These are phyloP conservation scores for Pheosia gnoma DNA, from an alignment of 2,888 invertebrate genomes.

Conservation along the genomic window DNA sequence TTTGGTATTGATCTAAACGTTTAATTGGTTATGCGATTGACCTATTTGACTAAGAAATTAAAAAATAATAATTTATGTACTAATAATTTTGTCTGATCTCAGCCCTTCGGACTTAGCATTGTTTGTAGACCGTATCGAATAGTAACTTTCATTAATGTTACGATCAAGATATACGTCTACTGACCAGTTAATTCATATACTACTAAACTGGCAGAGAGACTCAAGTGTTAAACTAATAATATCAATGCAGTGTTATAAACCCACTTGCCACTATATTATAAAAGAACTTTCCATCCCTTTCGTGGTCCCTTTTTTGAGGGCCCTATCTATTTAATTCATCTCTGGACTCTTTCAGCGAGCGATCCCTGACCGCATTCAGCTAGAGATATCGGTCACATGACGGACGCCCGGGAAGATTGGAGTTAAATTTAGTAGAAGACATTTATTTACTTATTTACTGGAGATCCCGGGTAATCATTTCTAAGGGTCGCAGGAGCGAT, in stretches of 20 bases:
- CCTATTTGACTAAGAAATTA: background rate
- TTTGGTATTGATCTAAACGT: background rate
- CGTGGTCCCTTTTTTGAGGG: conserved; percentile 68
- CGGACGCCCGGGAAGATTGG: conserved; percentile 71
- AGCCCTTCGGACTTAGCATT: too few species aligned
- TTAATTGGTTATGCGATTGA: background rate
- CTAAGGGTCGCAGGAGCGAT: conserved; percentile 62
- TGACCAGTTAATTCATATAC: too few species aligned
- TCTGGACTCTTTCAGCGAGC: conserved; percentile 75
- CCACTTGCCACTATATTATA: conserved; percentile 30
- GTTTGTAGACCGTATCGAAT: too few species aligned
- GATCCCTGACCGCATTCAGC: conserved; percentile 76
- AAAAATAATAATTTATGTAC: background rate
- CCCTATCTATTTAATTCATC: conserved; percentile 82
- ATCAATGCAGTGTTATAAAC: conserved; percentile 8
- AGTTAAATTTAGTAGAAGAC: conserved; percentile 83
- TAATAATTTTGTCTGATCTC: too few species aligned
- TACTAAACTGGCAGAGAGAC: too few species aligned
- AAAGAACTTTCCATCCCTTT: conserved; percentile 59
- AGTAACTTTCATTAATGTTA: too few species aligned
- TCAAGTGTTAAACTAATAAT: too few species aligned
- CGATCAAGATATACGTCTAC: too few species aligned
- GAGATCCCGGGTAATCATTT: conserved; percentile 68
- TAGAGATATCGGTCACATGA: conserved; percentile 79
- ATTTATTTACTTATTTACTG: conserved; percentile 77